phyloP scores from a whole-genome alignment of 2,113 vertebrate species.

The Platichthys flesus region DNA sequence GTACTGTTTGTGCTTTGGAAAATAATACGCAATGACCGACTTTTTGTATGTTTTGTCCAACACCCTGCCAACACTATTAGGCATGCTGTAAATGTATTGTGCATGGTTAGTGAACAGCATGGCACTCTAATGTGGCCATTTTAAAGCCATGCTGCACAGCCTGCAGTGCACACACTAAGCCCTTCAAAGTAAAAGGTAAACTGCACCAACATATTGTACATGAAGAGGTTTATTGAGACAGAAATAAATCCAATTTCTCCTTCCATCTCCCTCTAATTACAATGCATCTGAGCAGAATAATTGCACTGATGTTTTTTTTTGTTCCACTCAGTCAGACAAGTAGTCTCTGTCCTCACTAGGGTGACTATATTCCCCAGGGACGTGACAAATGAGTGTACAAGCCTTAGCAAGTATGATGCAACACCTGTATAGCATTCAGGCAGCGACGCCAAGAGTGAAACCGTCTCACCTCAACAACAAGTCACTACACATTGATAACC shows the following conservation, averaged over 20 bases:
- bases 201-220: background rate
- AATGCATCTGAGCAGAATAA: conserved; percentile 36
- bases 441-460: conserved; percentile 2
- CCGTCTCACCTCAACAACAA: background rate
- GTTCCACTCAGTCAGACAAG: conserved; percentile 52
- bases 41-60: conserved; percentile 46
- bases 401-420: conserved; percentile 62
- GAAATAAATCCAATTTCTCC: conserved; percentile 22
- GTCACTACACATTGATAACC: background rate
- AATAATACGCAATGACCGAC: conserved; percentile 24
- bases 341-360: conserved; percentile 39
- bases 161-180: conserved; percentile 22
- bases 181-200: conserved; percentile 4
- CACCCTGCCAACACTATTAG: conserved; percentile 45
- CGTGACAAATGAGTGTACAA: conserved; percentile 63
- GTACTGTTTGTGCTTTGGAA: conserved; percentile 10
- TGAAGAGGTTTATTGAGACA: conserved; percentile 4
- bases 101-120: conserved; percentile 36
- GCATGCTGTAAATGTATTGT: conserved; percentile 47
- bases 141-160: conserved; percentile 27
- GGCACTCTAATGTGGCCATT: conserved; percentile 23
- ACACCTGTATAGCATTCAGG: conserved; percentile 40
- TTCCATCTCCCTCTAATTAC: conserved; percentile 6
- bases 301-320: conserved; percentile 53
- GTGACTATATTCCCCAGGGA: conserved; percentile 64